phyloP scores from a whole-genome alignment of 92 coral and sea anemone species.

The Meandrina meandrites region DNA sequence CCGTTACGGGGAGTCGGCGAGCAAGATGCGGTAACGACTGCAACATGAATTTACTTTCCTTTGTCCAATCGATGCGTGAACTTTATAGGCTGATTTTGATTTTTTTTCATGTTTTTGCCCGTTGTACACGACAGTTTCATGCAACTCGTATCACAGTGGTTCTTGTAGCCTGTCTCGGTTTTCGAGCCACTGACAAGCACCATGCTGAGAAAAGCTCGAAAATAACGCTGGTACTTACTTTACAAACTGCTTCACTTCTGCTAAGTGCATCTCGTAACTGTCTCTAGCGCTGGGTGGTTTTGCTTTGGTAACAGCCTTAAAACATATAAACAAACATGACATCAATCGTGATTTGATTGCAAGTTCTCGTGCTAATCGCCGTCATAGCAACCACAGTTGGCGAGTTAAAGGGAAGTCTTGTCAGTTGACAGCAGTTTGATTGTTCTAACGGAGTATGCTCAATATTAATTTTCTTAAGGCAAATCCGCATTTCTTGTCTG shows the following conservation, averaged over 20 bases:
- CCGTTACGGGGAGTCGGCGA: neutral
- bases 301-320: constrained; percentile 70
- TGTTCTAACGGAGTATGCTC: neutral
- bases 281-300: constrained; percentile 80
- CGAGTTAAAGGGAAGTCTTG: neutral
- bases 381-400: neutral
- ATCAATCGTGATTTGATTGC: neutral
- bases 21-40: neutral
- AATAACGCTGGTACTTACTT: constrained; percentile 67
- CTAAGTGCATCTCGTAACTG: constrained; percentile 77
- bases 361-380: neutral
- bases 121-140: too few relatives aligned
- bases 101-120: too few relatives aligned
- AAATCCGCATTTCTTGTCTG: neutral
- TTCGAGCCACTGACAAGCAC: neutral
- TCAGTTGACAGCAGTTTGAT: neutral
- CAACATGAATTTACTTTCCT: too few relatives aligned
- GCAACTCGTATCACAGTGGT: neutral
- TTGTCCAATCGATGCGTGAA: too few relatives aligned
- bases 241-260: constrained; percentile 90
- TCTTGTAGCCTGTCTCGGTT: neutral
- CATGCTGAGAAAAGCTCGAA: neutral
- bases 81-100: too few relatives aligned
- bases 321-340: neutral
- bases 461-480: neutral